Evolutionary conservation across 2,113 vertebrate genomes (phyloP).

Genomic region (Accipiter cooperii): DNA sequence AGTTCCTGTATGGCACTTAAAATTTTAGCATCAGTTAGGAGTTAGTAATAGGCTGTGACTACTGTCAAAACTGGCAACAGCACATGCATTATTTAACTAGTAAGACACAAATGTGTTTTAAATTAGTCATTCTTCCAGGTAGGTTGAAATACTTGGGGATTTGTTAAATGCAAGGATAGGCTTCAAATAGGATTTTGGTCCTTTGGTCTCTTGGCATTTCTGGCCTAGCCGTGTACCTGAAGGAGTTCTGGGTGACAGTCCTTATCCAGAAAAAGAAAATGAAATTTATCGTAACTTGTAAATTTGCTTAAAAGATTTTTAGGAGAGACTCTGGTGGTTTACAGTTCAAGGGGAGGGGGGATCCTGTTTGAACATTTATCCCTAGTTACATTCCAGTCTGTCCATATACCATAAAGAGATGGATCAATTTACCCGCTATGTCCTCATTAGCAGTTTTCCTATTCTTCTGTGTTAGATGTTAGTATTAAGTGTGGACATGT

Average conservation of each 20-base stretch:
- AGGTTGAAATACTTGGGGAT: neutral
- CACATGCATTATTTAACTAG: neutral
- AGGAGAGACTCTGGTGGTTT: neutral
- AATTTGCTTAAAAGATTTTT: neutral
- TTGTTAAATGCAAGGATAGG: neutral
- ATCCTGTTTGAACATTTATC: neutral
- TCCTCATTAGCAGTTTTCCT: neutral
- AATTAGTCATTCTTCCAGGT: neutral
- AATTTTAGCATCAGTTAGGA: neutral
- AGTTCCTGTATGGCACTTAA: neutral
- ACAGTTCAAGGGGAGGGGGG: neutral
- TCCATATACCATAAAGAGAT: neutral
- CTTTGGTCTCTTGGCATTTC: neutral
- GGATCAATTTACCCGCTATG: neutral
- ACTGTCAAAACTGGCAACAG: neutral
- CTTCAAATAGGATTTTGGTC: neutral
- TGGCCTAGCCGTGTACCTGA: neutral
- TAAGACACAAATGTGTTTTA: neutral
- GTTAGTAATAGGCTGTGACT: neutral
- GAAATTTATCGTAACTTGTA: neutral
- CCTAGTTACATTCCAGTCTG: neutral
- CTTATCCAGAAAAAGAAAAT: neutral
- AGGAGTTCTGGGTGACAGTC: neutral
- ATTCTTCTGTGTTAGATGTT: neutral
- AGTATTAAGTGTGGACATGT: fast-evolving